A percentile compares a stretch with the other conserved stretches of the same genome.
These are phyloP conservation scores for Falco peregrinus DNA, from an alignment of 2,797 vertebrate species.

Conservation along the genomic window DNA sequence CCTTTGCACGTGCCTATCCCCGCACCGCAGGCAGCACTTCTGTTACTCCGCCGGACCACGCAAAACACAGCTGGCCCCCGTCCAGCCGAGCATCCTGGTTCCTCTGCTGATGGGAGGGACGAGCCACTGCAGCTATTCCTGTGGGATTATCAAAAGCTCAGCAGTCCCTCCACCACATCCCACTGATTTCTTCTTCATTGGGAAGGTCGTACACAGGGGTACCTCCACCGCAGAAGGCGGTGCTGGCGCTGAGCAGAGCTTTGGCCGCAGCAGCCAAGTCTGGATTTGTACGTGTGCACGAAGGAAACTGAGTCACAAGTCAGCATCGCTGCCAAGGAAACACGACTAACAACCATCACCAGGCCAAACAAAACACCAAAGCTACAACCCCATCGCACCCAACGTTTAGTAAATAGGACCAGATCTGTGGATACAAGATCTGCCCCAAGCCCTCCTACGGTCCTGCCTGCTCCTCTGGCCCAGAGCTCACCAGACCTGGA, in stretches of 20 bases:
- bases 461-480: background rate
- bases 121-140: background rate
- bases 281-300: background rate
- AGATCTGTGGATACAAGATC: background rate
- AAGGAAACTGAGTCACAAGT: background rate
- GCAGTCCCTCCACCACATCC: rapidly evolving
- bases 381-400: rapidly evolving
- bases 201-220: background rate
- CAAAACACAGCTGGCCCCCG: background rate
- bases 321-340: rapidly evolving
- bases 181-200: background rate
- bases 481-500: background rate
- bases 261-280: background rate
- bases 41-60: rapidly evolving
- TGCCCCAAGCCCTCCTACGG: background rate
- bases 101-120: background rate
- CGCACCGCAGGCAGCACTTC: rapidly evolving
- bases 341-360: rapidly evolving
- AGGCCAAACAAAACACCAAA: rapidly evolving
- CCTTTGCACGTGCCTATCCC: rapidly evolving
- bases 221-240: background rate
- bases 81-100: background rate
- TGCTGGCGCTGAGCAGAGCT: background rate
- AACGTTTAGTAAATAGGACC: rapidly evolving
- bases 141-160: rapidly evolving